A percentile compares a stretch with the other conserved stretches of the same genome.
Evolutionary conservation across 2,113 vertebrate species (phyloP).

Genomic region (Columba janthina): DNA sequence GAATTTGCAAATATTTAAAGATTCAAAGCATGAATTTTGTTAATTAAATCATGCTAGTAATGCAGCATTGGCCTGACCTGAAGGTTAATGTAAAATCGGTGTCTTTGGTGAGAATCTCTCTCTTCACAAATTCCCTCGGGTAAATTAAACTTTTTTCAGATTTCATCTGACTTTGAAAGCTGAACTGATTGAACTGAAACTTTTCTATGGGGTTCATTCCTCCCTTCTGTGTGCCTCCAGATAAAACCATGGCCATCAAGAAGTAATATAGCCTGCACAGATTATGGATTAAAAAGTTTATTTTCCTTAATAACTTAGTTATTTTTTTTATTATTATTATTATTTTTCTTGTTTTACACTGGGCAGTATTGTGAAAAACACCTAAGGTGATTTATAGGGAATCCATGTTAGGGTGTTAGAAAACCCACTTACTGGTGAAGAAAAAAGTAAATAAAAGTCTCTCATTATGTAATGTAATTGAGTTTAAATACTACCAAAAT

Average conservation of each 20-base stretch:
- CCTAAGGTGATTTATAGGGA: neutral
- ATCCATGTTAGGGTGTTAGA: neutral
- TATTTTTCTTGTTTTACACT: neutral
- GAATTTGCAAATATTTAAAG: conserved; percentile 67
- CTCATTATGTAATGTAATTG: neutral
- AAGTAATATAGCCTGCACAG: neutral
- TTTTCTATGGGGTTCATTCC: conserved; percentile 23
- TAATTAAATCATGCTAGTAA: conserved; percentile 62
- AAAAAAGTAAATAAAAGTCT: neutral
- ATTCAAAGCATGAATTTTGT: conserved; percentile 43
- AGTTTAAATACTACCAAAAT: neutral
- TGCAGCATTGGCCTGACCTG: conserved; percentile 20
- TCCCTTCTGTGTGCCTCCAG: neutral
- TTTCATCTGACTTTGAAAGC: conserved; percentile 37
- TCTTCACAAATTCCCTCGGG: conserved; percentile 23
- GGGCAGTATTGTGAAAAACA: neutral
- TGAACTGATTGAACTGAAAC: neutral
- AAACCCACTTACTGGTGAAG: neutral
- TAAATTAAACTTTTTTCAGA: conserved; percentile 19
- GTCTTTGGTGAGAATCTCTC: conserved; percentile 38
- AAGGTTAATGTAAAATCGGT: conserved; percentile 9
- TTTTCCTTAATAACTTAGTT: neutral
- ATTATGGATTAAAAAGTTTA: neutral
- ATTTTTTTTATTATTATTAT: neutral
- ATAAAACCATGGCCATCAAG: neutral